A percentile compares a stretch with the other conserved stretches of the same genome.
These are phyloP conservation scores for Cyanoramphus novaezelandiae DNA, from an alignment of 2,113 vertebrate species.

Conservation along the genomic window DNA sequence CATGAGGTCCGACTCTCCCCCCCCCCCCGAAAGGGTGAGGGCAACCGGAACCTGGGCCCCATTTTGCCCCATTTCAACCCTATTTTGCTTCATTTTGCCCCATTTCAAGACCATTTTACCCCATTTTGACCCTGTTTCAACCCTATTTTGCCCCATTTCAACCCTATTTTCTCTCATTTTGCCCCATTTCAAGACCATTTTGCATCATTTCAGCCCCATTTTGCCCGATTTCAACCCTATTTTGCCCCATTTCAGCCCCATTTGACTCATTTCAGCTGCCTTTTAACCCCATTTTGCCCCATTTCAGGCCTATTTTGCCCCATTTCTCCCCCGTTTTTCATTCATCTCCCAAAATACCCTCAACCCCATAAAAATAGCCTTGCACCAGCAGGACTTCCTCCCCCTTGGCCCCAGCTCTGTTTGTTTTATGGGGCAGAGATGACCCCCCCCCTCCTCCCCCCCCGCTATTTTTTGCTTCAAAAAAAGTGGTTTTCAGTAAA, in stretches of 20 bases:
- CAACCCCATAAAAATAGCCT: background rate
- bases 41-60: background rate
- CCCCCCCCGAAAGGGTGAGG: accelerated
- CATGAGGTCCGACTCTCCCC: too few species aligned
- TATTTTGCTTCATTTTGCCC: background rate
- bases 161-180: background rate
- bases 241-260: background rate
- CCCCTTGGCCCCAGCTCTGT: background rate
- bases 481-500: background rate
- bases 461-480: background rate
- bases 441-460: background rate
- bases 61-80: background rate
- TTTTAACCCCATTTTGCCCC: too few species aligned
- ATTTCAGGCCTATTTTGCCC: background rate
- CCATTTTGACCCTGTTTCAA: background rate
- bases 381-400: background rate
- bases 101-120: background rate
- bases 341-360: background rate
- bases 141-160: background rate
- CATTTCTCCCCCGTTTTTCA: background rate
- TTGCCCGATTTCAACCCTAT: too few species aligned
- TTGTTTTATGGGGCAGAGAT: background rate
- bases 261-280: too few species aligned
- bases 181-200: too few species aligned
- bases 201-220: too few species aligned